Conservation (phyloP, 2,888 invertebrate genomes). For the Synergus umbraculus region DNA sequence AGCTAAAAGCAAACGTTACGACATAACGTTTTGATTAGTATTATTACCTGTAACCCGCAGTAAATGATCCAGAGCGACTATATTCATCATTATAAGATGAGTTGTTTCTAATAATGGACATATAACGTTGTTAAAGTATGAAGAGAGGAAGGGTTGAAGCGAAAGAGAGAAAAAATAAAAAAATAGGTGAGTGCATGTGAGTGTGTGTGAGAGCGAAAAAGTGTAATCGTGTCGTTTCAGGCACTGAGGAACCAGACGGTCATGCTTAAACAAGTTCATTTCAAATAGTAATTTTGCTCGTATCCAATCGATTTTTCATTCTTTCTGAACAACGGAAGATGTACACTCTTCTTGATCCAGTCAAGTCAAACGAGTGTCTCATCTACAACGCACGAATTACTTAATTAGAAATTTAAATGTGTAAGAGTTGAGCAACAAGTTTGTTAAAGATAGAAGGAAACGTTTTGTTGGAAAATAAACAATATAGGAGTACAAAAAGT, state of each 20-base stretch:
- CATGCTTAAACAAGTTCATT: slow-evolving; percentile 53
- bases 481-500: background rate
- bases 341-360: background rate
- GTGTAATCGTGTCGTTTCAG: background rate
- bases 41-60: slow-evolving; percentile 67
- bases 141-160: slow-evolving; percentile 43
- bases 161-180: slow-evolving; percentile 31
- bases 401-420: background rate
- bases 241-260: slow-evolving; percentile 45
- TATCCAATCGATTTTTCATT: background rate
- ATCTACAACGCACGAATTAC: background rate
- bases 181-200: slow-evolving; percentile 37
- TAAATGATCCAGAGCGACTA: slow-evolving; percentile 64
- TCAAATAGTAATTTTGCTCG: background rate
- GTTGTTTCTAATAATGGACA: slow-evolving; percentile 70
- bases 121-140: slow-evolving; percentile 68
- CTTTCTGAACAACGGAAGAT: slow-evolving; percentile 3
- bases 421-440: background rate
- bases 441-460: background rate
- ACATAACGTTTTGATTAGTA: slow-evolving; percentile 67
- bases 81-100: slow-evolving; percentile 67
- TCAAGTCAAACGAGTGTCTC: slow-evolving; percentile 25
- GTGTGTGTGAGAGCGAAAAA: slow-evolving; percentile 35
- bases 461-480: background rate
- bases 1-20: slow-evolving; percentile 54